phyloP scores from a whole-genome alignment of 2,113 vertebrate species.

The Balaeniceps rex region DNA sequence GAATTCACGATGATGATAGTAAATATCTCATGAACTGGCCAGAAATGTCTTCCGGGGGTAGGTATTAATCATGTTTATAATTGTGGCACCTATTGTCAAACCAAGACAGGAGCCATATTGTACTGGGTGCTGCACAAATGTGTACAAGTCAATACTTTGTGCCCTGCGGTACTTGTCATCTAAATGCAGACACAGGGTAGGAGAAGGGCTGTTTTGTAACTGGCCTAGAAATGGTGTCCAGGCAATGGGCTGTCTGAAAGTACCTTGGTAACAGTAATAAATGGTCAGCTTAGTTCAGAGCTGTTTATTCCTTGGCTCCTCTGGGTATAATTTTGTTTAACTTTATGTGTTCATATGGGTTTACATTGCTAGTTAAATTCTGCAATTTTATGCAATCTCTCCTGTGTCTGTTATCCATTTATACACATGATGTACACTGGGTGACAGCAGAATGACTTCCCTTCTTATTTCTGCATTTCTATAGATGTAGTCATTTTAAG shows the following conservation, averaged over 20 bases:
- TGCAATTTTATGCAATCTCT: background rate
- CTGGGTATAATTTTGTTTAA: background rate
- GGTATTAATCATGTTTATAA: background rate
- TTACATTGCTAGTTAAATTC: background rate
- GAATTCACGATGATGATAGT: background rate
- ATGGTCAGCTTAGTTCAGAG: background rate
- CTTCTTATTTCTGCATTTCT: background rate
- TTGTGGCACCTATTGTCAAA: background rate
- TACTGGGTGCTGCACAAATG: background rate
- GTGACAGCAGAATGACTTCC: background rate
- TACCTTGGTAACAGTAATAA: background rate
- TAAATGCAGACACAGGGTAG: background rate
- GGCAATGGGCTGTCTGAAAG: background rate
- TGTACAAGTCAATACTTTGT: background rate
- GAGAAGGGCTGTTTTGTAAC: background rate
- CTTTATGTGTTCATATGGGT: background rate
- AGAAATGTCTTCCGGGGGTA: background rate
- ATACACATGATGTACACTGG: background rate
- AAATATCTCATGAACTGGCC: background rate
- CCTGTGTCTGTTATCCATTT: background rate
- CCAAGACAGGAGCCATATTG: background rate
- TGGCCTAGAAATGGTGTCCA: background rate
- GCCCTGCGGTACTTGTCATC: background rate
- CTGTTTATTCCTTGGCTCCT: background rate
- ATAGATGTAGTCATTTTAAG: background rate